Evolutionary conservation across 2,888 invertebrate genomes (phyloP), one percentile per base, ranked within the genome.

Genomic region (Campopleginae sp.): DNA sequence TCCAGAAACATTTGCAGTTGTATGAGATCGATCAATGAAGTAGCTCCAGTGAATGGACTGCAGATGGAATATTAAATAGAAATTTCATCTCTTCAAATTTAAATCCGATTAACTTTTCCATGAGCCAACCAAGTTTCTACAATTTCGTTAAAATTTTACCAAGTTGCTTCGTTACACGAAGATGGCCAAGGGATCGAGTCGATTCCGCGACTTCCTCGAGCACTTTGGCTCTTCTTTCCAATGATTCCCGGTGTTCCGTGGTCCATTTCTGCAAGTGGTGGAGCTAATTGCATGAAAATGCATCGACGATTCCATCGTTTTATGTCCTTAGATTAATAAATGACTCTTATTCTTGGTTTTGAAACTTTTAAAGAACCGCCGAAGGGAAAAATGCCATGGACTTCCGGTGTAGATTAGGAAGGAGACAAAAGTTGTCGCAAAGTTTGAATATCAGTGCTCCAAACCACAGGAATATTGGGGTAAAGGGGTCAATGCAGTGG

Each of bases 71-170:
- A 80, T 80, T 63, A 17, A 80, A 80, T 33, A 51, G 38, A 27
- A 6, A 42, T 72, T 23, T 33, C 58, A 72, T 72, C 42, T 10
- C 63, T 19, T 14, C 4, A 72, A 72, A 71, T 58, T 63, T 46
- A 61, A 80, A 80, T 80, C 63, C 71, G 72, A 80, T 80, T 80
- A 46, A 78, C 31, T 31, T 61, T 46, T 72, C 51, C 42, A 71
- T 38, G 63, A 70, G 58, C 46, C 68, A 70, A 44, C 68, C n/a
- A 19, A 31, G 27, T 61, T 48, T 33, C 61, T 14, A 31, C 27
- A 23, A 71, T 48, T 71, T 71, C 6, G 23, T 33, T 71, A 33
- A 23, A 27, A 17, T 38, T 51, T 46, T n/a, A n/a, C 31, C 42
- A 17, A 33, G 42, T 58, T 61, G 31, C 2, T 7, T 44, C 12